Percentiles rank a stretch among this genome's conserved stretches.
Conservation (phyloP, 2,888 invertebrate species). For the Noctua fimbriata region DNA sequence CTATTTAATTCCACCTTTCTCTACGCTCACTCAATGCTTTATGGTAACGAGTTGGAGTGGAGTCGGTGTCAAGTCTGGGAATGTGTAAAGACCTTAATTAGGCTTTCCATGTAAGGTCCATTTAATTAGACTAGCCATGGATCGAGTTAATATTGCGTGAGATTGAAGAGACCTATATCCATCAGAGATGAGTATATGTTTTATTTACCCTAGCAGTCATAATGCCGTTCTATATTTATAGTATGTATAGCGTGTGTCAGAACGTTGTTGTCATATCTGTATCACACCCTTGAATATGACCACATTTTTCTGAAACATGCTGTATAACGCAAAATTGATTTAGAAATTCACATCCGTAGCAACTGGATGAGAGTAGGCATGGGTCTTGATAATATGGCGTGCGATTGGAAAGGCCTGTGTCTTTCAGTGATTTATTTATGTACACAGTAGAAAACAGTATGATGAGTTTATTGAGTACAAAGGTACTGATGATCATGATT, state of each 20-base stretch:
- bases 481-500: neutral
- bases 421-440: neutral
- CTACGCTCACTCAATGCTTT: neutral
- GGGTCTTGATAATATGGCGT: neutral
- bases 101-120: neutral
- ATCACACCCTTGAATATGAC: neutral
- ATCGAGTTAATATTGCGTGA: neutral
- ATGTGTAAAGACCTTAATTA: neutral
- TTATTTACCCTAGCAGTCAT: neutral
- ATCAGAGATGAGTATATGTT: neutral
- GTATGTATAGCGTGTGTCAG: neutral
- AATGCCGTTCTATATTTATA: neutral
- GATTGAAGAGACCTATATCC: neutral
- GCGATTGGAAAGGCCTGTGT: neutral
- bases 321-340: neutral
- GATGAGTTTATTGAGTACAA: neutral
- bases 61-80: neutral
- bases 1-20: neutral
- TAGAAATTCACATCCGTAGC: neutral
- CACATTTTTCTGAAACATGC: neutral
- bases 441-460: neutral
- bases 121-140: too few species aligned
- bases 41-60: neutral
- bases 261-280: neutral
- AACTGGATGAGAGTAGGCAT: neutral